These are phyloP conservation scores for Sciurus niger DNA, from an alignment of 2,113 vertebrate genomes.

Conservation along the genomic window DNA sequence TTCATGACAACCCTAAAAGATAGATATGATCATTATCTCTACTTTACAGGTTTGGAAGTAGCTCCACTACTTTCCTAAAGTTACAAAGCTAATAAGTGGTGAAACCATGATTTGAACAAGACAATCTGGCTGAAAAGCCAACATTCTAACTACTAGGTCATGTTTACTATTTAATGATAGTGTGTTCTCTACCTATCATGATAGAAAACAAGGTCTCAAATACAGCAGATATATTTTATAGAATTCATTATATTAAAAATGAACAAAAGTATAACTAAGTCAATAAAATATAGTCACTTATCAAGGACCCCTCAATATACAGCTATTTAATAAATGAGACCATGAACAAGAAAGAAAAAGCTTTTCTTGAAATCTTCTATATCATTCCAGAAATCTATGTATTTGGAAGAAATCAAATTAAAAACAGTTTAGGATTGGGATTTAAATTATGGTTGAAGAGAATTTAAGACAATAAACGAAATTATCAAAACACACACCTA, in stretches of 20 bases:
- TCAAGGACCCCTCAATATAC: background rate
- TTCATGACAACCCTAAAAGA: background rate
- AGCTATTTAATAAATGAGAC: background rate
- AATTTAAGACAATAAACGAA: background rate
- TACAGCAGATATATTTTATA: background rate
- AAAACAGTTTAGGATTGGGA: background rate
- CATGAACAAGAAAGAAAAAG: background rate
- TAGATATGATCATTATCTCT: background rate
- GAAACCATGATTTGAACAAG: background rate
- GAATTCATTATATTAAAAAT: background rate
- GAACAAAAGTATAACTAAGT: background rate
- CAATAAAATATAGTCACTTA: conserved; percentile 3
- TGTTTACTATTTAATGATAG: background rate
- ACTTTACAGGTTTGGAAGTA: background rate
- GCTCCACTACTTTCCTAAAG: background rate
- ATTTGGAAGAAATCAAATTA: conserved; percentile 40
- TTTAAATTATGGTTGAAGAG: background rate
- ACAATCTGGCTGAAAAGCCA: background rate
- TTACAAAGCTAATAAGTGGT: conserved; percentile 4
- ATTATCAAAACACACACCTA: background rate
- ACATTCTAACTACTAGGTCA: background rate
- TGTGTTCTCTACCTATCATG: background rate
- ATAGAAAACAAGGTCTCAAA: background rate
- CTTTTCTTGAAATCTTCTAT: conserved; percentile 27
- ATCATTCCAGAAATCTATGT: background rate